Conservation (phyloP, 2,113 vertebrate species). For the Aptenodytes patagonicus region DNA sequence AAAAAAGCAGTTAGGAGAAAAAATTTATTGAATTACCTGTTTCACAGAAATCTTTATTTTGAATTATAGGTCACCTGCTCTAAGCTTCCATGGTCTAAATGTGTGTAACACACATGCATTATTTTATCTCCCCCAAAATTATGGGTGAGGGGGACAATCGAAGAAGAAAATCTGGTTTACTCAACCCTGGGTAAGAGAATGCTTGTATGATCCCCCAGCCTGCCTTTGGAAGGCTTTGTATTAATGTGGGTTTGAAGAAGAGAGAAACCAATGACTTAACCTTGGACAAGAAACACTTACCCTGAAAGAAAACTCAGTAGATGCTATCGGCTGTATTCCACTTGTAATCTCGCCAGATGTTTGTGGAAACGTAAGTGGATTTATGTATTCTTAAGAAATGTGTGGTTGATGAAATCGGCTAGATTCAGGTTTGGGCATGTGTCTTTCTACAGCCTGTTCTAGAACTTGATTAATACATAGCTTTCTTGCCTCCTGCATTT, state of each 20-base stretch:
- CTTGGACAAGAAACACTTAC: not conserved
- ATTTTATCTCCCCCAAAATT: not conserved
- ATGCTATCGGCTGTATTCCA: not conserved
- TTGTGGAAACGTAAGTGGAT: not conserved
- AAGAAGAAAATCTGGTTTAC: not conserved
- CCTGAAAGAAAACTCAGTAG: not conserved
- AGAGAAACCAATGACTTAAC: not conserved
- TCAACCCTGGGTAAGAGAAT: not conserved
- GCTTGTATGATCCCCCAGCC: not conserved
- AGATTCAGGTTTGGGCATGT: not conserved
- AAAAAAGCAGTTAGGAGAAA: not conserved
- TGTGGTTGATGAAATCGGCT: not conserved
- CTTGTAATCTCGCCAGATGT: not conserved
- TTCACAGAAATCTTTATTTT: not conserved
- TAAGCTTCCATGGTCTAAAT: not conserved
- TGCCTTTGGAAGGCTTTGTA: not conserved
- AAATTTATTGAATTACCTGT: rapidly evolving
- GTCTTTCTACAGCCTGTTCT: not conserved
- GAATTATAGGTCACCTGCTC: not conserved
- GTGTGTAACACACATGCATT: not conserved
- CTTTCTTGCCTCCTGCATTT: not conserved
- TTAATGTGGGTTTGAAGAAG: not conserved
- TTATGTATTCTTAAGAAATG: not conserved
- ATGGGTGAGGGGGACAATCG: not conserved
- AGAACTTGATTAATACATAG: not conserved